These are phyloP conservation scores for Esox masquinongy DNA, from an alignment of 2,797 vertebrate genomes.

Conservation along the genomic window DNA sequence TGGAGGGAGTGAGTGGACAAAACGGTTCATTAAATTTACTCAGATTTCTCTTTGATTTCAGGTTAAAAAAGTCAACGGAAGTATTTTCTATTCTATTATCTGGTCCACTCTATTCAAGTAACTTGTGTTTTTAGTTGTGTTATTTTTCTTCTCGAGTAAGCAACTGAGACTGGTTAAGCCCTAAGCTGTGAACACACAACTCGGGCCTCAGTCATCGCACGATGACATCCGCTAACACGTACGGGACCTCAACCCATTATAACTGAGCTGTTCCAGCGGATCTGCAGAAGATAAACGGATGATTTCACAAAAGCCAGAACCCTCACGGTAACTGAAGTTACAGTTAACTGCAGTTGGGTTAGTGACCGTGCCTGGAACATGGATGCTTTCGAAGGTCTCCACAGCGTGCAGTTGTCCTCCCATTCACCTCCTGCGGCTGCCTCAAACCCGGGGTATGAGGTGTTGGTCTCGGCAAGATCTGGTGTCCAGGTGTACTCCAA, in stretches of 20 bases:
- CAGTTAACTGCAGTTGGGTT: not conserved
- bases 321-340: not conserved
- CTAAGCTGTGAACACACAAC: not conserved
- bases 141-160: not conserved
- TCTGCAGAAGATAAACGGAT: not conserved
- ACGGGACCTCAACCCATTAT: not conserved
- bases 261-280: no score
- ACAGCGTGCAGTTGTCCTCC: conserved; percentile 71
- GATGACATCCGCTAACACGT: no score
- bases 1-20: not conserved
- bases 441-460: conserved; percentile 66
- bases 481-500: conserved; percentile 74
- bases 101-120: not conserved
- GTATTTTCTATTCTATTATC: not conserved
- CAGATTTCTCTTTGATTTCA: not conserved
- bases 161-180: not conserved
- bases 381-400: conserved; percentile 78
- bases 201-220: not conserved
- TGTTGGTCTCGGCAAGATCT: conserved; percentile 62
- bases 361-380: conserved; percentile 46
- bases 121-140: not conserved
- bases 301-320: not conserved
- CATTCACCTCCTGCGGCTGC: conserved; percentile 57
- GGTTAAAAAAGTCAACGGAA: not conserved
- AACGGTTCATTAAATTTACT: not conserved